phyloP scores from a whole-genome alignment of 1,140 invertebrate genomes.

The Drosophila subobscura region DNA sequence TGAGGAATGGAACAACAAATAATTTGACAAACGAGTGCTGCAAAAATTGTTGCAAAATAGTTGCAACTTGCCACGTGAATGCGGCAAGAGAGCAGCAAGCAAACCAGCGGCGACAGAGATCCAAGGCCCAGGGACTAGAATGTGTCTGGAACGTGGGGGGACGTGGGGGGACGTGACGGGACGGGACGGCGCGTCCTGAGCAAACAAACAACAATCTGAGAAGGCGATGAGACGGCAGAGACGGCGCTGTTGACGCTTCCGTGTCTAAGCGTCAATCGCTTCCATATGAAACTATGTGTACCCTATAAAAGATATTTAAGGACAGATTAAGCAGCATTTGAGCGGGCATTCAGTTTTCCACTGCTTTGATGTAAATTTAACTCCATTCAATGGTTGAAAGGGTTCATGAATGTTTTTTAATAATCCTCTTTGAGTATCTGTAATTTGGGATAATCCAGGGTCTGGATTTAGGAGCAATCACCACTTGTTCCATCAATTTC shows the following conservation, averaged over 20 bases:
- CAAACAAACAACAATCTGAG: conserved; percentile 54
- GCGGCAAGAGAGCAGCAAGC: neutral
- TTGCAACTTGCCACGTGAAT: conserved; percentile 15
- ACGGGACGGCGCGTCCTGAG: conserved; percentile 11
- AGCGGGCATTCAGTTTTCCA: too few relatives aligned
- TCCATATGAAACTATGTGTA: too few relatives aligned
- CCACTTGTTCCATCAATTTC: too few relatives aligned
- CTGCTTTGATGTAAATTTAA: too few relatives aligned
- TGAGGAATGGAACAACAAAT: conserved; percentile 36
- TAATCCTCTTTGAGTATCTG: too few relatives aligned
- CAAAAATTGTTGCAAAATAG: conserved; percentile 47
- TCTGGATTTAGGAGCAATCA: too few relatives aligned
- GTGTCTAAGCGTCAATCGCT: neutral
- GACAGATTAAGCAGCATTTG: too few relatives aligned
- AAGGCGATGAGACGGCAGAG: conserved; percentile 9
- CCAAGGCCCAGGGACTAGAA: conserved; percentile 1
- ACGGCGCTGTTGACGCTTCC: conserved; percentile 24
- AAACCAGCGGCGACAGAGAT: conserved; percentile 1
- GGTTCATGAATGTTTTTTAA: too few relatives aligned
- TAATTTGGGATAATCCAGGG: too few relatives aligned
- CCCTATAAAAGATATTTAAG: too few relatives aligned
- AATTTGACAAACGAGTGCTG: conserved; percentile 56
- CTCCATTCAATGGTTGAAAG: too few relatives aligned
- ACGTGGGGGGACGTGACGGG: conserved; percentile 12
- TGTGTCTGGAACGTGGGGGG: conserved; percentile 34